These are phyloP conservation scores for Thaumatotibia leucotreta DNA, from an alignment of 1,140 invertebrate species.

Conservation along the genomic window DNA sequence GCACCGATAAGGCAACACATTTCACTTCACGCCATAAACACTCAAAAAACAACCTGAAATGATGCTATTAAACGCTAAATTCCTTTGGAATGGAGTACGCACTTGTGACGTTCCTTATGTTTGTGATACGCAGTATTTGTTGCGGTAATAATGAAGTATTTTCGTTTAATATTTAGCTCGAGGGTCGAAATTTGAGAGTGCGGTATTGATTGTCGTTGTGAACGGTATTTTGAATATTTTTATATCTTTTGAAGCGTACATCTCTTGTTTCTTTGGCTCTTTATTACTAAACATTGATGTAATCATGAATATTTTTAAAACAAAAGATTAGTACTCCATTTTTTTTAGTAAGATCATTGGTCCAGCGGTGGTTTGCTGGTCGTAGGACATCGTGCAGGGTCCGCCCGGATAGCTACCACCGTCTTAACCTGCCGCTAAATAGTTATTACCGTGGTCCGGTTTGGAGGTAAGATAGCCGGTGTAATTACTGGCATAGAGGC, in stretches of 20 bases:
- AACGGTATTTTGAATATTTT: slow-evolving; percentile 1
- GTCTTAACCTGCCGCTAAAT: too few relatives aligned
- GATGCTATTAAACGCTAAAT: not conserved
- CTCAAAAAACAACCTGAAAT: not conserved
- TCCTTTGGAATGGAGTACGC: not conserved
- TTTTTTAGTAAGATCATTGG: too few relatives aligned
- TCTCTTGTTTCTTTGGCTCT: not conserved
- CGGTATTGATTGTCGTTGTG: not conserved
- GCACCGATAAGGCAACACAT: slow-evolving; percentile 28
- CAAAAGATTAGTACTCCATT: too few relatives aligned
- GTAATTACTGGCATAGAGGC: too few relatives aligned
- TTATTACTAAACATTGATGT: too few relatives aligned
- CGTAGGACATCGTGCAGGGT: too few relatives aligned
- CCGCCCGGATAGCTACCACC: too few relatives aligned
- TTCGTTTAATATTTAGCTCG: slow-evolving; percentile 9
- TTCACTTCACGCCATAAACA: not conserved
- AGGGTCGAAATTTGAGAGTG: not conserved
- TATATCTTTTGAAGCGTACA: not conserved
- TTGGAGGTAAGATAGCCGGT: too few relatives aligned
- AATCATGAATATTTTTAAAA: too few relatives aligned
- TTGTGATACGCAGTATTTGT: slow-evolving; percentile 2
- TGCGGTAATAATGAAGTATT: slow-evolving; percentile 10
- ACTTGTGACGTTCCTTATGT: not conserved
- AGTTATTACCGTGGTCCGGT: too few relatives aligned
- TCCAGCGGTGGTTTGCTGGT: too few relatives aligned